Conservation (phyloP, 2,888 invertebrate genomes). For the Philhelius pedissequus region DNA sequence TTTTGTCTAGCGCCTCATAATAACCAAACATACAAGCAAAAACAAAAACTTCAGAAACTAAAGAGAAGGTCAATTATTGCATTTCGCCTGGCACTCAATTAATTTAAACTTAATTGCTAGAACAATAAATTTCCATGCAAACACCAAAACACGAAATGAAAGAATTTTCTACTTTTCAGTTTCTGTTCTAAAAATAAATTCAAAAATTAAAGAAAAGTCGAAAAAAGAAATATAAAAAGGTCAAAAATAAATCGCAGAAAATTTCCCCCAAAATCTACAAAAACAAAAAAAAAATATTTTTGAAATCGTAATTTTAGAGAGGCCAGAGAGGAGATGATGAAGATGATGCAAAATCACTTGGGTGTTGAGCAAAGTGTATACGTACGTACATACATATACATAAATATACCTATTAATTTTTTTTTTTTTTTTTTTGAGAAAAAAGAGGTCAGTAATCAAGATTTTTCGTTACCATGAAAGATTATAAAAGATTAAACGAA, state of each 20-base stretch:
- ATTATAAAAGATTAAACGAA: constrained; percentile 65
- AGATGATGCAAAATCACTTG: background rate
- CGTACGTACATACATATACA: background rate
- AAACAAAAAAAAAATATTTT: constrained; percentile 11
- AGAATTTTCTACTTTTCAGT: constrained; percentile 17
- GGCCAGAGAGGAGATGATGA: background rate
- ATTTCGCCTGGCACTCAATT: constrained; percentile 71
- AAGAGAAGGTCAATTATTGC: constrained; percentile 76
- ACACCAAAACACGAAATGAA: background rate
- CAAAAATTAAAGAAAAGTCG: constrained; percentile 40
- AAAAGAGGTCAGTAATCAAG: constrained; percentile 68
- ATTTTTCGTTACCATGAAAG: constrained; percentile 64
- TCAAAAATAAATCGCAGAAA: constrained; percentile 63
- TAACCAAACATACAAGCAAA: background rate
- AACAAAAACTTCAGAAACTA: constrained; percentile 45
- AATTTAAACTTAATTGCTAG: constrained; percentile 59
- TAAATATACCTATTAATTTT: background rate
- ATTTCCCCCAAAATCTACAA: constrained; percentile 47
- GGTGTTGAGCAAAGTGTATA: background rate
- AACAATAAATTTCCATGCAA: constrained; percentile 60
- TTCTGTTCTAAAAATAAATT: constrained; percentile 53
- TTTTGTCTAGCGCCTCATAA: constrained; percentile 71
- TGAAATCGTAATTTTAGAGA: constrained; percentile 36
- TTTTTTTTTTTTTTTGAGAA: constrained; percentile 36
- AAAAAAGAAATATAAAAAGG: constrained; percentile 57